Conservation (phyloP, 1,140 invertebrate genomes). For the Drosophila gunungcola region DNA sequence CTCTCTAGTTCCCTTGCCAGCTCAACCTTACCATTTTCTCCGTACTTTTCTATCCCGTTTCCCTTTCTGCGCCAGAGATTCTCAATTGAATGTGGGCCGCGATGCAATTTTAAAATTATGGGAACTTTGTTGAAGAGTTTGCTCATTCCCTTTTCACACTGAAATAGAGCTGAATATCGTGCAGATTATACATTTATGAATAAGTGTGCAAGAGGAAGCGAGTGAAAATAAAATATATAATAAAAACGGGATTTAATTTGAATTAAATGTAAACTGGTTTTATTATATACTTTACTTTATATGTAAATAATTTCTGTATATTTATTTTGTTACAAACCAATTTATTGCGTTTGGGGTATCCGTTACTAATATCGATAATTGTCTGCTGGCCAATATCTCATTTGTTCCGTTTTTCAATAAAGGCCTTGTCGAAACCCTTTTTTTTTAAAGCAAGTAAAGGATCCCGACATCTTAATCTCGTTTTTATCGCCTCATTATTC, state of each 20-base stretch:
- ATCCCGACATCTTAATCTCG: slow-evolving; percentile 35
- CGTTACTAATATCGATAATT: neutral
- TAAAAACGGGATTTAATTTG: too few relatives aligned
- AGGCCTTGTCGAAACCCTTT: neutral
- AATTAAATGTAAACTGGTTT: too few relatives aligned
- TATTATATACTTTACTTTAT: too few relatives aligned
- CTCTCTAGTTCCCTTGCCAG: slow-evolving; percentile 5
- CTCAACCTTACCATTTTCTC: neutral
- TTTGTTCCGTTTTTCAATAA: neutral
- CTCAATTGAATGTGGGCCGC: slow-evolving; percentile 48
- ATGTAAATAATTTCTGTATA: neutral
- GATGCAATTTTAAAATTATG: slow-evolving; percentile 44
- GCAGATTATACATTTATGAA: slow-evolving; percentile 29
- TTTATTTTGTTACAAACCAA: neutral
- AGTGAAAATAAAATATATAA: neutral
- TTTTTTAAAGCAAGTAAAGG: slow-evolving; percentile 1
- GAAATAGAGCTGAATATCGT: slow-evolving; percentile 46
- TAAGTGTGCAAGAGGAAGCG: slow-evolving; percentile 1
- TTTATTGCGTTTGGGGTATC: neutral
- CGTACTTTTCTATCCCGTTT: neutral
- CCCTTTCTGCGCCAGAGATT: neutral
- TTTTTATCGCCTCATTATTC: slow-evolving; percentile 48
- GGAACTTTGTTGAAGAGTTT: slow-evolving; percentile 38
- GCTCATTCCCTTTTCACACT: slow-evolving; percentile 16
- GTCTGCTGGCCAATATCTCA: neutral